Base-by-base conservation (phyloP, 2,113 vertebrate genomes). In the Genyomyrus donnyi region DNA sequence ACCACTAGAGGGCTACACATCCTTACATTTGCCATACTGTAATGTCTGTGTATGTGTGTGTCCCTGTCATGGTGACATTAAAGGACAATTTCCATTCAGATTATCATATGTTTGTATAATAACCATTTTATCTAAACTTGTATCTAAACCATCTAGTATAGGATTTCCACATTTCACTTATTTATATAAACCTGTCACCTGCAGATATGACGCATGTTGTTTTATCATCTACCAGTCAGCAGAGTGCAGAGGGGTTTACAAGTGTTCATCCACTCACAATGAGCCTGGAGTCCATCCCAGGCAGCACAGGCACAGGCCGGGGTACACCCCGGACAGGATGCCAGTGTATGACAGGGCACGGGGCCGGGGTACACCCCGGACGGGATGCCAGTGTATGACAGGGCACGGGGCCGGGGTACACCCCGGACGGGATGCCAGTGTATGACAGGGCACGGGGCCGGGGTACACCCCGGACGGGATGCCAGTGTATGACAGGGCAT, bases 1-100 rank as follows among this genome's bases (percentile, higher is more conserved):
- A 17, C 89, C 89, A 89, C 80, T 62, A 89, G 89, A 62, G 77
- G 89, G 89, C 77, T 1, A 48, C 15, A 85, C 45, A 27, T 27
- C 74, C 74, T 84, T 84, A 84, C 24, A 46, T 89, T 56, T 87
- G 48, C 19, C n/a, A 31, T 31, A 39, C 15, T n/a, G 35, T 80
- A 42, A 35, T 5, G 7, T 62, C n/a, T 70, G 10, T 66, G 24
- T 27, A 0, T 66, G 70, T 77, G 70, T 74, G 66, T 35, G 13
- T 39, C 35, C 15, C 11, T 31, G 15, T 80, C 74, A 80, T 80
- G 19, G 74, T 80, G 31, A 80, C 74, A 5, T 5, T 77, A 39
- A 15, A 39, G 31, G 70, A 42, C 70, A 77, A 35, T 1, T 80
- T 19, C 35, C 74, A 80, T 15, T 80, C 35, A 80, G 19, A 42